phyloP scores from a whole-genome alignment of 2,888 invertebrate genomes.

The Eurytoma californica region DNA sequence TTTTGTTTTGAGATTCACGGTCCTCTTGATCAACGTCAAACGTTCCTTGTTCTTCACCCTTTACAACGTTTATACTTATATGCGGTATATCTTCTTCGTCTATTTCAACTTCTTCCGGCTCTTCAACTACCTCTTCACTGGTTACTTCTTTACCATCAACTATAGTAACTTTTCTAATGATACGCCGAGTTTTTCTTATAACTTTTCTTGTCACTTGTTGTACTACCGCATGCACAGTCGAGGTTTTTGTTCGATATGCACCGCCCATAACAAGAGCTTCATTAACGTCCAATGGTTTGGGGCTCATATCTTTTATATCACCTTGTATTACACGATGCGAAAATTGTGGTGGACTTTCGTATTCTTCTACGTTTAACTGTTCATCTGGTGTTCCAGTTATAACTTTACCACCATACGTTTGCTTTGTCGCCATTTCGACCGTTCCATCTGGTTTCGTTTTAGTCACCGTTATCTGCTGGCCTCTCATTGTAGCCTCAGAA shows the following conservation, averaged over 20 bases:
- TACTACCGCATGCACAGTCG: constrained; percentile 86
- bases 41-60: constrained; percentile 58
- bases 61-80: constrained; percentile 82
- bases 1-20: not conserved
- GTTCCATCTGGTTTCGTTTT: constrained; percentile 79
- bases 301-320: constrained; percentile 76
- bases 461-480: constrained; percentile 80
- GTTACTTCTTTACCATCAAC: constrained; percentile 90
- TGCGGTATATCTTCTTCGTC: constrained; percentile 84
- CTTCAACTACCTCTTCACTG: constrained; percentile 89
- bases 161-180: constrained; percentile 85
- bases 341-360: constrained; percentile 80
- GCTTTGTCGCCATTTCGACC: constrained; percentile 79
- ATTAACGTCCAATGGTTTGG: constrained; percentile 68
- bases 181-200: constrained; percentile 84
- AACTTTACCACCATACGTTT: constrained; percentile 81
- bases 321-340: constrained; percentile 79
- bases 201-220: constrained; percentile 88
- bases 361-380: constrained; percentile 81
- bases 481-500: constrained; percentile 82
- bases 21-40: constrained; percentile 22
- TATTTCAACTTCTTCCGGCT: constrained; percentile 86
- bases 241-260: constrained; percentile 78
- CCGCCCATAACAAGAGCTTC: constrained; percentile 71
- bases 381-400: constrained; percentile 81